Base-by-base conservation (phyloP, 2,797 vertebrate species). In the Lithobates sylvaticus region DNA sequence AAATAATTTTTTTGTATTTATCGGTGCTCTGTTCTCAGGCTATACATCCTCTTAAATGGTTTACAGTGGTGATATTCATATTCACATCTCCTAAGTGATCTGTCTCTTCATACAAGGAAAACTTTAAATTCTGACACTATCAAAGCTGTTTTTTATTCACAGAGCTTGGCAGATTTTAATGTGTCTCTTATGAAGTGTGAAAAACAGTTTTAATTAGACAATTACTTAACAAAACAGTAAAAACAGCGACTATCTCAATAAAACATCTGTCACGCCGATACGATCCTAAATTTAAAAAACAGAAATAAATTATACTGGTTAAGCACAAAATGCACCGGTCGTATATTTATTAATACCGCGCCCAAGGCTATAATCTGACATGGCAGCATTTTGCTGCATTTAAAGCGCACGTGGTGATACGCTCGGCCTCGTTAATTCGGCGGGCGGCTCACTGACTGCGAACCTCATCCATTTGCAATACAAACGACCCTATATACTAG, bases 221-320 rank as follows among this genome's bases (percentile, higher is more conserved):
- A 87, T 87, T 87, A 87, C 86, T 87, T 87, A 87, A 87, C 86
- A 87, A 87, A 87, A 87, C 86, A 84, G 61, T 87, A 87, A 87
- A 54, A 87, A 87, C 86, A 84, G 86, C 81, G 77, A 78, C 70
- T 69, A 75, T 84, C 76, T 84, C 86, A 78, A 87, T 87, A 76
- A 84, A 87, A 80, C 86, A 87, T 87, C 86, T 87, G 86, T 84
- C 86, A 87, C 32, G 81, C 81, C 36, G 81, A 84, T 75, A 83
- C 42, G 42, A 75, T 76, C 81, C 80, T 79, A 74, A 83, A 78
- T 87, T 39, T 50, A 34, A 73, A 32, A 47, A 54, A 26, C 36
- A 23, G 18, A 78, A 39, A 64, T 23, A 74, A 58, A 78, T 61
- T 76, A 32, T 87, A 34, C 76, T 76, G 73, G 76, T 87, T 87